A percentile compares a stretch with the other conserved stretches of the same genome.
Evolutionary conservation across 2,113 vertebrate genomes (phyloP).

Genomic region (Prionailurus viverrinus): DNA sequence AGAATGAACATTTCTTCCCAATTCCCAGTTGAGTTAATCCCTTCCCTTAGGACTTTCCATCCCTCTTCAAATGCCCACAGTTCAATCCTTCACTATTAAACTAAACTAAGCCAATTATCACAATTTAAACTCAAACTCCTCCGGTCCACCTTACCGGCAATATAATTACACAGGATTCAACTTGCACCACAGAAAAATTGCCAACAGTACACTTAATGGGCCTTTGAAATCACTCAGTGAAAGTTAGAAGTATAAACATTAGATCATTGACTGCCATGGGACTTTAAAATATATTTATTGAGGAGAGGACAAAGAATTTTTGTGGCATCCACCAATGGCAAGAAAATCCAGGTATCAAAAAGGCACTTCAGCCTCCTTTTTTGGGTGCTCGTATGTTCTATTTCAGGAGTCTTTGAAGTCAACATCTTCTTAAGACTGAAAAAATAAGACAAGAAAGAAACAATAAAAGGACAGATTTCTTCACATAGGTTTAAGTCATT

Average conservation of each 20-base stretch:
- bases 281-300: background rate
- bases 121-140: background rate
- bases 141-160: background rate
- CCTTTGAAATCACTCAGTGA: slow-evolving; percentile 19
- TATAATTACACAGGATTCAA: background rate
- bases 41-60: background rate
- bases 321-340: background rate
- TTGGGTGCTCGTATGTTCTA: background rate
- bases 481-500: background rate
- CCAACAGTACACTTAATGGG: background rate
- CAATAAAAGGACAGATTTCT: background rate
- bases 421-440: background rate
- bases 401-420: background rate
- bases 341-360: background rate
- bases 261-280: background rate
- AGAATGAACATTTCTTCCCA: background rate
- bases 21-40: background rate
- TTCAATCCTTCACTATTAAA: background rate
- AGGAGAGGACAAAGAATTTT: background rate
- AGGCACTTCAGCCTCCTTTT: background rate
- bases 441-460: background rate
- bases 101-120: background rate
- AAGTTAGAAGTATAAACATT: background rate
- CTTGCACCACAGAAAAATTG: background rate
- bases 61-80: background rate